phyloP scores from a whole-genome alignment of 2,888 invertebrate species.

The Rhogogaster chlorosoma region DNA sequence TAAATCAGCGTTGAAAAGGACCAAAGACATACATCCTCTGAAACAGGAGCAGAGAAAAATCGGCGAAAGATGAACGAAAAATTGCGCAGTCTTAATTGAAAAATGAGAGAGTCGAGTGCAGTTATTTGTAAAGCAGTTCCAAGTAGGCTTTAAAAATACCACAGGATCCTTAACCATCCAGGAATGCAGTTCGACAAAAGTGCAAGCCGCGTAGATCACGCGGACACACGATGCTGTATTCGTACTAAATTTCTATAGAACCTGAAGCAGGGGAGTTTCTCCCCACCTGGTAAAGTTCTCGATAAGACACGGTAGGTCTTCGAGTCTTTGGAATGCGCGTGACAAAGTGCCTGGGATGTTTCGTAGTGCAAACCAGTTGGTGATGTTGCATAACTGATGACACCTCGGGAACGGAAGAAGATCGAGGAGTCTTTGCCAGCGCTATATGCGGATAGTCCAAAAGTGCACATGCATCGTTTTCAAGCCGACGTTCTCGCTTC shows the following conservation, averaged over 20 bases:
- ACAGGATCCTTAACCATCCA: constrained; percentile 9
- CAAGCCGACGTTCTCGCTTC: constrained; percentile 26
- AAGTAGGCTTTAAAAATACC: constrained; percentile 19
- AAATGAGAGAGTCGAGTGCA: constrained; percentile 15
- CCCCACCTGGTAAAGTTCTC: constrained; percentile 36
- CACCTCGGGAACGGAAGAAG: constrained; percentile 46
- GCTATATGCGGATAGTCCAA: constrained; percentile 66
- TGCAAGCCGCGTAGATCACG: neutral
- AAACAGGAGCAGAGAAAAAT: neutral
- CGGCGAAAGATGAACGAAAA: neutral
- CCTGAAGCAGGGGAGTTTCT: neutral
- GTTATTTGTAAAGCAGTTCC: constrained; percentile 19
- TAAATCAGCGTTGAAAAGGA: neutral
- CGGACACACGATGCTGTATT: neutral
- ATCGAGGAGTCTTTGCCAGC: constrained; percentile 68
- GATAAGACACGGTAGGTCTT: constrained; percentile 42
- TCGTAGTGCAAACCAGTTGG: constrained; percentile 73
- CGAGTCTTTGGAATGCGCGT: constrained; percentile 42
- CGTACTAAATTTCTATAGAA: constrained; percentile 11
- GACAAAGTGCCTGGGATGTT: constrained; percentile 72
- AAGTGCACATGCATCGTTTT: constrained; percentile 57
- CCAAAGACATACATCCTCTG: neutral
- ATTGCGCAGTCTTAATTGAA: constrained; percentile 6
- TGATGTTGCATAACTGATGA: constrained; percentile 71
- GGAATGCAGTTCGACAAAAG: constrained; percentile 24